Evolutionary conservation across 2,797 vertebrate species (phyloP).

Genomic region (Argyrosomus regius): DNA sequence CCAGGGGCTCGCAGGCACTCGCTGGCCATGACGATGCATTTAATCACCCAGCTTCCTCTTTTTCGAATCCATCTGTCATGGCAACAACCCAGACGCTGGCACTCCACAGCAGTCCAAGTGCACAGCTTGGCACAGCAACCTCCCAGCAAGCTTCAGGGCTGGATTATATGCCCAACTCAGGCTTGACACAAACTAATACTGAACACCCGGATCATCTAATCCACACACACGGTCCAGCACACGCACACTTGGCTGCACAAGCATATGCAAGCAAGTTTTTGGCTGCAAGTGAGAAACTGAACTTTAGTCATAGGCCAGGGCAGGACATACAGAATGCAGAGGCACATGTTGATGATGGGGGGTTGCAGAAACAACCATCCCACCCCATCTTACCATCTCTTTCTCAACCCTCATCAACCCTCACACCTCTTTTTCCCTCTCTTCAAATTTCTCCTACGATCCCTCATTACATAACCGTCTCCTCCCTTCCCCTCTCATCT

Average conservation of each 20-base stretch:
- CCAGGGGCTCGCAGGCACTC: not conserved
- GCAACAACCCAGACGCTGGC: not conserved
- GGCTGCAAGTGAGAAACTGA: not conserved
- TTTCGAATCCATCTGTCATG: constrained; percentile 12
- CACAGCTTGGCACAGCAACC: not conserved
- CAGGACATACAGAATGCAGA: not conserved
- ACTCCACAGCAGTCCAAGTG: not conserved
- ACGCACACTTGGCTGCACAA: not conserved
- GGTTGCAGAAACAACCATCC: not conserved
- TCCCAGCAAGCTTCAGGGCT: constrained; percentile 6
- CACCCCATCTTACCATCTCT: constrained; percentile 1
- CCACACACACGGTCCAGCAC: constrained; percentile 9
- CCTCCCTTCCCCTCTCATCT: constrained; percentile 1
- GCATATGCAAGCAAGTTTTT: not conserved
- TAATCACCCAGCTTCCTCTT: not conserved
- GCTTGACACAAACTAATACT: not conserved
- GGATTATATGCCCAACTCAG: constrained; percentile 14
- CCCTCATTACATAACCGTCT: not conserved
- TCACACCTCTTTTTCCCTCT: constrained; percentile 17
- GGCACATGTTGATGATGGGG: not conserved
- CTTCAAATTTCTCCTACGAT: not conserved
- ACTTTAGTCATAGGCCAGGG: not conserved
- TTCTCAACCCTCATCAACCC: not conserved
- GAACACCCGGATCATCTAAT: not conserved
- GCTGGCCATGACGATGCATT: not conserved